Percentiles rank a stretch among this genome's conserved stretches.
phyloP scores from a whole-genome alignment of 2,888 invertebrate genomes.

The Oegoconia quadripuncta region DNA sequence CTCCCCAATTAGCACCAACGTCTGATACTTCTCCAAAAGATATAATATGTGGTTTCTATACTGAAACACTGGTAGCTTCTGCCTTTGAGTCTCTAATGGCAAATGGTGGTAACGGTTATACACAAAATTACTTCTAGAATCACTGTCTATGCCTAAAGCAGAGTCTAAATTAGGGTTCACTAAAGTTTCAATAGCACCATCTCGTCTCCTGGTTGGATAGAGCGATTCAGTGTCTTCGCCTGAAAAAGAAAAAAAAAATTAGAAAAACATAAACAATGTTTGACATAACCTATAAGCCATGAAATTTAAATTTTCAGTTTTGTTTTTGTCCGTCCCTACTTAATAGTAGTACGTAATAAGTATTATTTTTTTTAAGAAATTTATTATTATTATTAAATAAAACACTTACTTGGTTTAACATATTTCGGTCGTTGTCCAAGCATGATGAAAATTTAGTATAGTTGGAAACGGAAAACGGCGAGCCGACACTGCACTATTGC shows the following conservation, averaged over 20 bases:
- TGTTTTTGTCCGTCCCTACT: too few species aligned
- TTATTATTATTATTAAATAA: neutral
- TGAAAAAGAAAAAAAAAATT: constrained; percentile 19
- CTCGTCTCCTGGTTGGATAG: constrained; percentile 61
- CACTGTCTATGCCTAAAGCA: constrained; percentile 74
- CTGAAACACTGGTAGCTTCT: constrained; percentile 92
- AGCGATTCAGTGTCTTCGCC: constrained; percentile 40
- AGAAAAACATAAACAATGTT: neutral
- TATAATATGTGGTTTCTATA: constrained; percentile 93
- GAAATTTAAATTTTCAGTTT: constrained; percentile 8
- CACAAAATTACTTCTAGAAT: constrained; percentile 83
- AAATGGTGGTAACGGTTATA: constrained; percentile 92
- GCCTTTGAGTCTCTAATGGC: constrained; percentile 90
- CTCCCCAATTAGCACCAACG: constrained; percentile 93
- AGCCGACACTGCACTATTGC: too few species aligned
- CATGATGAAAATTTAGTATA: constrained; percentile 34
- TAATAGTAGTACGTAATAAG: too few species aligned
- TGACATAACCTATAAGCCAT: constrained; percentile 4
- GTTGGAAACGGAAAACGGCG: too few species aligned
- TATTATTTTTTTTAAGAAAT: too few species aligned
- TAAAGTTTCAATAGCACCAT: constrained; percentile 56
- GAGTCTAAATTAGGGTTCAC: constrained; percentile 59
- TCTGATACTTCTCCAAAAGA: constrained; percentile 91
- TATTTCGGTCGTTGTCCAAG: constrained; percentile 48
- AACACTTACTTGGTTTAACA: constrained; percentile 46